Base-by-base conservation (phyloP, 2,797 vertebrate genomes). In the Tolypeutes matacus region DNA sequence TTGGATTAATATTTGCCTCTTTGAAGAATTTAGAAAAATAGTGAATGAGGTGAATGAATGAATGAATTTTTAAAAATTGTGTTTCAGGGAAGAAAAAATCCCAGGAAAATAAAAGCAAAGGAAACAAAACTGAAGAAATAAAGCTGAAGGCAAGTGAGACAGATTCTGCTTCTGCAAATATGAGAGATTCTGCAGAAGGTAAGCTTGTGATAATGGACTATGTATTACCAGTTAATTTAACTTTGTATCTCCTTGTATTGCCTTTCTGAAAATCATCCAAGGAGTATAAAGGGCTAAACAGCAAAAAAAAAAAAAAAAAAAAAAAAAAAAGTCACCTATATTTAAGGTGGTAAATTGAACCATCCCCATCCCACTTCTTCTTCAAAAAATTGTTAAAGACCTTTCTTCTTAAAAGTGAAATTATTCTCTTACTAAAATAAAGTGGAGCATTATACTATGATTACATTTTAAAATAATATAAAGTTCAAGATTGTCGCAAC, bases 121-220 rank as follows among this genome's bases (percentile, higher is more conserved):
- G 96, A 90, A 98, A 95, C 93, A 98, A 98, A 94, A 92, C 86
- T 29, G 91, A 49, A 12, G 97, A 98, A 60, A 91, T 93, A 88
- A 98, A 97, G 72, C 98, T 98, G 97, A 98, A 98, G 97, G 98
- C 98, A 69, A 97, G 97, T 93, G 96, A 97, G 97, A 97, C 98
- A 94, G 98, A 98, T 97, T 95, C 97, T 81, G 93, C 96, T 96
- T 94, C 97, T 97, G 98, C 98, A 97, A 99, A 98, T 96, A 99
- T 99, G 99, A 99, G 98, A 98, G 99, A 99, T 98, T 99, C 98
- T 82, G 98, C 98, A 86, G 99, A 99, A 98, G 98, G 99, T 99
- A 97, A 98, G 98, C 67, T 83, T 82, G n/a, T 92, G 39, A 25
- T 15, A 1, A 3, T 31, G 75, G n/a, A 2, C 27, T 36, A 0